Conservation (phyloP, 1,140 invertebrate species). For the Leucophenga varia region DNA sequence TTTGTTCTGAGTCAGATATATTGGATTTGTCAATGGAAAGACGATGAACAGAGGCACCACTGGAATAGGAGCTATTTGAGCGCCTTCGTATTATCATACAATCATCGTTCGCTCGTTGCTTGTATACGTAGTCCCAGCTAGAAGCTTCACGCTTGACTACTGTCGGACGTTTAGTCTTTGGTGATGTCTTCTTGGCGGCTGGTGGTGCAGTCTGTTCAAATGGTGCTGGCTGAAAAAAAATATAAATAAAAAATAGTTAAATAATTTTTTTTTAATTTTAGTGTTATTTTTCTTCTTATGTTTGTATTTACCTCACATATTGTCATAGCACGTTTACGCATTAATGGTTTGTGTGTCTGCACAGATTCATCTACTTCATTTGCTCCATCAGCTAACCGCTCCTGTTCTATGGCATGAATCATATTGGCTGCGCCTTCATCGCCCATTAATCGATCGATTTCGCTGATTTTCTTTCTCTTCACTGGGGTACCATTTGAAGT, state of each 20-base stretch:
- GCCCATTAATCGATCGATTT: slow-evolving; percentile 75
- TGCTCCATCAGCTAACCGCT: slow-evolving; percentile 33
- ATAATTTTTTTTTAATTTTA: slow-evolving; percentile 5
- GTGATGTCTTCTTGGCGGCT: slow-evolving; percentile 40
- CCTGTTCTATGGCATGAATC: slow-evolving; percentile 73
- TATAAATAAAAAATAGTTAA: not conserved
- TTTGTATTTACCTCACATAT: slow-evolving; percentile 57
- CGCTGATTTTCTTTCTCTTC: slow-evolving; percentile 64
- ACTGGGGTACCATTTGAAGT: slow-evolving; percentile 26
- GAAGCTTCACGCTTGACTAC: slow-evolving; percentile 56
- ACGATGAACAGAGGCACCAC: slow-evolving; percentile 62
- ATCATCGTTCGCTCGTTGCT: slow-evolving; percentile 65
- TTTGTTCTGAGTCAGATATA: slow-evolving; percentile 14
- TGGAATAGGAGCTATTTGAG: slow-evolving; percentile 80
- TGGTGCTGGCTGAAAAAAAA: slow-evolving; percentile 15
- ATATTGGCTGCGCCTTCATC: slow-evolving; percentile 85
- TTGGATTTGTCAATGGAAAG: slow-evolving; percentile 43
- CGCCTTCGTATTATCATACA: slow-evolving; percentile 78
- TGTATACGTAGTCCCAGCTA: slow-evolving; percentile 62
- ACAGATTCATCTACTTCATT: slow-evolving; percentile 27
- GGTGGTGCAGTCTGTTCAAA: too few species aligned
- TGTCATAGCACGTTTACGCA: slow-evolving; percentile 58
- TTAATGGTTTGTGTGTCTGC: slow-evolving; percentile 58
- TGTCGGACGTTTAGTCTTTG: slow-evolving; percentile 47
- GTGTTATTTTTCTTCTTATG: slow-evolving; percentile 44